Base-by-base conservation (phyloP, 2,888 invertebrate genomes). In the Arge pagana region DNA sequence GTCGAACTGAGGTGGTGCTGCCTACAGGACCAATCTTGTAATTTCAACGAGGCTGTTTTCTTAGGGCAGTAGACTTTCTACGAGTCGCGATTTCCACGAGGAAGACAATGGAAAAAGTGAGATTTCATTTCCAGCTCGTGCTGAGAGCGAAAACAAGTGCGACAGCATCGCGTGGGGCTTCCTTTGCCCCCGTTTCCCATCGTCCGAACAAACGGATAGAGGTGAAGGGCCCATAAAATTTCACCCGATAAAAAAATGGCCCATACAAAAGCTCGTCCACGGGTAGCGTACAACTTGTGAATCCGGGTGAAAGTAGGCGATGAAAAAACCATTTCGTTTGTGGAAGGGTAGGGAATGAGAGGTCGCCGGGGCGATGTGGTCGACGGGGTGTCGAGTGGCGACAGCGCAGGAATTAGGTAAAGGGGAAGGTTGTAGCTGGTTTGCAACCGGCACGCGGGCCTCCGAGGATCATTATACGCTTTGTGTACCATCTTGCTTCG, bases 171-270 rank as follows among this genome's bases (percentile, higher is more conserved):
- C n/a, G n/a, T 35, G 15, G 31, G n/a, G 11, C 18, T 33, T 45
- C 33, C 23, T 24, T 45, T 11, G 45, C 15, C n/a, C n/a, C n/a
- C 19, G 23, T 21, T 33, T 23, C 45, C n/a, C n/a, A n/a, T 42
- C 16, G 16, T 10, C 4, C 31, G 4, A 6, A 24, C 10, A 18
- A 33, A 45, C 33, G 33, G 23, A 45, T 45, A n/a, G n/a, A n/a
- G n/a, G n/a, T n/a, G n/a, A n/a, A n/a, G n/a, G 33, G 35, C 45
- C 45, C 45, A 35, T 45, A 35, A 45, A 45, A 45, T 45, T 45
- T 45, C 45, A 45, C 33, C 45, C n/a, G 7, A 45, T 45, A 45
- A 45, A 45, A n/a, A 45, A 23, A 19, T 45, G 33, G 23, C 11
- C 8, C 15, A 8, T n/a, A 23, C 23, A 23, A 23, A 31, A 33